Percentiles rank a stretch among this genome's conserved stretches.
Conservation (phyloP, 2,113 vertebrate species). For the Psilopsiagon aymara region DNA sequence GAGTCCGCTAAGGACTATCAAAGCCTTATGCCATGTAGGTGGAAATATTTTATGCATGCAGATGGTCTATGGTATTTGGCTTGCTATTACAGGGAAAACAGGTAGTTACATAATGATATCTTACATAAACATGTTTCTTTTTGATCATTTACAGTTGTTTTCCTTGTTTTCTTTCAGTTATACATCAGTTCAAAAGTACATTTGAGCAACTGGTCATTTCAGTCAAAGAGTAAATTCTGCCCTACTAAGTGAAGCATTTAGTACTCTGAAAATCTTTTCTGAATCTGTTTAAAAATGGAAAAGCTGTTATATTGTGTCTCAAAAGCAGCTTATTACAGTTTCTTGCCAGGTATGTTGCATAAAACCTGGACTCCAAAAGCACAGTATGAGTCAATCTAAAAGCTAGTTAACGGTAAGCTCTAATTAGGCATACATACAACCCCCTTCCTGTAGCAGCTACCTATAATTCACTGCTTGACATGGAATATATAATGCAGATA, state of each 20-base stretch:
- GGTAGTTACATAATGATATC: background rate
- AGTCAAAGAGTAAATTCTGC: background rate
- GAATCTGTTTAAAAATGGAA: background rate
- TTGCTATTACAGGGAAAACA: conserved; percentile 20
- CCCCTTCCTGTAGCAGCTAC: background rate
- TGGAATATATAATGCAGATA: background rate
- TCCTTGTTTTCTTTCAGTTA: conserved; percentile 4
- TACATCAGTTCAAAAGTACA: background rate
- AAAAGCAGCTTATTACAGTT: background rate
- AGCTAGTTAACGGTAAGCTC: background rate
- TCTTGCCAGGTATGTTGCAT: background rate
- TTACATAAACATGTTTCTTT: background rate
- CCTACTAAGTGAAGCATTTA: background rate
- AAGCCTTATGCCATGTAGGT: background rate
- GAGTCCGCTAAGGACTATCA: background rate
- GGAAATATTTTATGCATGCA: conserved; percentile 25
- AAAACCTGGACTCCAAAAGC: background rate
- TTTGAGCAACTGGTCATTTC: conserved; percentile 33
- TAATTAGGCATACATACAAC: background rate
- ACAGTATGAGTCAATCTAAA: background rate
- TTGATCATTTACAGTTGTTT: background rate
- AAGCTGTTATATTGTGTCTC: background rate
- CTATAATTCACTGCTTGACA: background rate
- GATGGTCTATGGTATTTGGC: background rate
- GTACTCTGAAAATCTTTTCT: background rate